Percentiles rank a stretch among this genome's conserved stretches.
Evolutionary conservation across 2,797 vertebrate genomes (phyloP).

Genomic region (Melanotaenia boesemani): DNA sequence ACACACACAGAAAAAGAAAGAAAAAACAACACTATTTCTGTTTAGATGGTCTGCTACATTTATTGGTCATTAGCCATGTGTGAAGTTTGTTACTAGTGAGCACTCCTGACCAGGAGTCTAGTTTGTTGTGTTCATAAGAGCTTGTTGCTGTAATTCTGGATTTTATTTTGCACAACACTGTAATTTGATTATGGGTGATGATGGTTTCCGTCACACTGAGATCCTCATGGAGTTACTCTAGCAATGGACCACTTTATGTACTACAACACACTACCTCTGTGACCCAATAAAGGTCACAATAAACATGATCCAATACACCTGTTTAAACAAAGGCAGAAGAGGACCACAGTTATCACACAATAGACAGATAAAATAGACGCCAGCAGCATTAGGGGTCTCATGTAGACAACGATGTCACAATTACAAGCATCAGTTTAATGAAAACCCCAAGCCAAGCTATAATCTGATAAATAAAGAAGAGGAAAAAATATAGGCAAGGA

Average conservation of each 20-base stretch:
- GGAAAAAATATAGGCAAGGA: conserved; percentile 15
- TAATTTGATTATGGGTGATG: conserved; percentile 8
- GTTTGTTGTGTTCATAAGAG: conserved; percentile 17
- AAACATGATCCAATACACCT: conserved; percentile 56
- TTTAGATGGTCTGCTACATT: conserved; percentile 4
- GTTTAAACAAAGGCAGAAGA: conserved; percentile 73
- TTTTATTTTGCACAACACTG: not conserved
- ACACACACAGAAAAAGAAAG: no score
- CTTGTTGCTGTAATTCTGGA: conserved; percentile 24
- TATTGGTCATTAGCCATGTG: conserved; percentile 28
- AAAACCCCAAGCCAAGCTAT: conserved; percentile 16
- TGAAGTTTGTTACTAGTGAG: conserved; percentile 21
- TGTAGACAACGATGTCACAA: conserved; percentile 70
- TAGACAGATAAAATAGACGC: conserved; percentile 61
- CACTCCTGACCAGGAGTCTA: conserved; percentile 11
- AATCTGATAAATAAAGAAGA: no score
- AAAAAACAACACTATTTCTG: not conserved
- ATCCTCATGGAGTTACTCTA: conserved; percentile 36
- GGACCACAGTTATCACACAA: conserved; percentile 57
- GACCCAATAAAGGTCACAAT: conserved; percentile 34
- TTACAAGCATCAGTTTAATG: conserved; percentile 49
- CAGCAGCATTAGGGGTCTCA: conserved; percentile 32
- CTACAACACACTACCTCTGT: not conserved
- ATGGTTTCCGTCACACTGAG: conserved; percentile 5
- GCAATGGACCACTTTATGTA: conserved; percentile 23